A percentile compares a stretch with the other conserved stretches of the same genome.
Evolutionary conservation across 64 coral and sea anemone genomes (phyloP).

Genomic region (Actinia equina): DNA sequence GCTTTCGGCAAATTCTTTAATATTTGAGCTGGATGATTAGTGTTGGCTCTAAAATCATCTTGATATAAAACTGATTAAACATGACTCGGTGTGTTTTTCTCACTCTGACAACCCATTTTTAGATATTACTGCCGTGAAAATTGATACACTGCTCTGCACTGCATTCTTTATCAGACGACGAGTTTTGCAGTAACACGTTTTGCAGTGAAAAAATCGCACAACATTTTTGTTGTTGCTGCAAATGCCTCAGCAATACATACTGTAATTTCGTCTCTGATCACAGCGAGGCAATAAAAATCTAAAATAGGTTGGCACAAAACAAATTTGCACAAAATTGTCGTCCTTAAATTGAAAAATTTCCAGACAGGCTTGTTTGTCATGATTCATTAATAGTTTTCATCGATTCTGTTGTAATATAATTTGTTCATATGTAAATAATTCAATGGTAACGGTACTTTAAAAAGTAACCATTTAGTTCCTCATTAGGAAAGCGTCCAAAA

Average conservation of each 20-base stretch:
- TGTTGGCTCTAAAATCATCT: neutral
- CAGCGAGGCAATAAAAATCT: too few species aligned
- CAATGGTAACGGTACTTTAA: neutral
- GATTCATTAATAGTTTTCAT: neutral
- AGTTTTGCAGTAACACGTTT: too few species aligned
- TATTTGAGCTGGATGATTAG: constrained; percentile 83
- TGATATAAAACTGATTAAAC: neutral
- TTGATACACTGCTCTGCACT: too few species aligned
- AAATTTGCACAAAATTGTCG: too few species aligned
- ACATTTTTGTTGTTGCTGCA: too few species aligned
- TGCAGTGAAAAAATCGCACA: too few species aligned
- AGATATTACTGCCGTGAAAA: too few species aligned
- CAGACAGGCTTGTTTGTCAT: neutral
- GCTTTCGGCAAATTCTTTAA: constrained; percentile 69
- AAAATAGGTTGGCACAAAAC: too few species aligned
- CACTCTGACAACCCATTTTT: neutral
- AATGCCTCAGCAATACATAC: too few species aligned
- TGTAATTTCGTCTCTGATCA: too few species aligned
- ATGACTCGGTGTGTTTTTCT: neutral
- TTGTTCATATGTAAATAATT: neutral
- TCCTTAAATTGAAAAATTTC: too few species aligned
- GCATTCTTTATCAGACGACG: too few species aligned
- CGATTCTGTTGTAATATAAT: neutral
- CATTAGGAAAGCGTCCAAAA: neutral
- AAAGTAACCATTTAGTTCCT: neutral